Evolutionary conservation across 2,797 vertebrate genomes (phyloP).

Genomic region (Anguilla megastoma): DNA sequence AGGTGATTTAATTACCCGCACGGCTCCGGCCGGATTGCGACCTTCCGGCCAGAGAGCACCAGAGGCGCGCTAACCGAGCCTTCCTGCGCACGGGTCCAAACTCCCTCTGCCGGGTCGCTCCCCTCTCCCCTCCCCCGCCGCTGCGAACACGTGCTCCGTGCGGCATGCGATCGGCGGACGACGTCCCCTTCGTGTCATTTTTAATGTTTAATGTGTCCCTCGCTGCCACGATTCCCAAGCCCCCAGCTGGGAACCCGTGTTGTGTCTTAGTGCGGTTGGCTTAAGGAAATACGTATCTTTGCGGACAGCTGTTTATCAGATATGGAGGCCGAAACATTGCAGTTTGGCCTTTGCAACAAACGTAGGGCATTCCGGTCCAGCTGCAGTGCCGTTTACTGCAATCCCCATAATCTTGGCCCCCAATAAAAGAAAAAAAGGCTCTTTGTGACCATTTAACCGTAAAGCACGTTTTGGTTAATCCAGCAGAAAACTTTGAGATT

Average conservation of each 20-base stretch:
- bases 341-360: background rate
- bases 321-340: background rate
- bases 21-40: background rate
- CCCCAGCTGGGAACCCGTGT: background rate
- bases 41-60: background rate
- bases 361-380: background rate
- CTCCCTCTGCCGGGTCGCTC: background rate
- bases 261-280: background rate
- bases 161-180: constrained; percentile 15
- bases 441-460: background rate
- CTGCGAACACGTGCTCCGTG: background rate
- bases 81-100: background rate
- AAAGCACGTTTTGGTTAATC: constrained; percentile 10
- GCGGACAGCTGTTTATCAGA: background rate
- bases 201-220: constrained; percentile 32
- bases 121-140: background rate
- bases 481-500: background rate
- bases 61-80: background rate
- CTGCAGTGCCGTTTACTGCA: background rate
- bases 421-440: background rate
- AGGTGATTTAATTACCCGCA: constrained; percentile 2
- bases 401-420: constrained; percentile 6
- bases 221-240: background rate
- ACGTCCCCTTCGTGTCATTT: constrained; percentile 17
- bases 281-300: background rate